Evolutionary conservation across 2,797 vertebrate species (phyloP).

Genomic region (Cirrhinus molitorella): DNA sequence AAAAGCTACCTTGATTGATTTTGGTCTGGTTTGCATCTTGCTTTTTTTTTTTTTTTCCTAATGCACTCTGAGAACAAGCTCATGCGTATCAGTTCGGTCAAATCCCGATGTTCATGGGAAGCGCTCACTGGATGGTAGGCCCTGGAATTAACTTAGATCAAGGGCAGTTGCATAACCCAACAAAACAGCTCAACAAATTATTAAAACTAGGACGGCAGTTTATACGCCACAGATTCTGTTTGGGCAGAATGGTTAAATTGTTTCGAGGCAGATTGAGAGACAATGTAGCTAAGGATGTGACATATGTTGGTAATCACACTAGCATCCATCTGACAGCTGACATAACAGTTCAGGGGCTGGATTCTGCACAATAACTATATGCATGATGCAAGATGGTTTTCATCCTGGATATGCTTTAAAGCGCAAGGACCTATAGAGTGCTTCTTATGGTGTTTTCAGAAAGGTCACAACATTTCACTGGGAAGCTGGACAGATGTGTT

Average conservation of each 20-base stretch:
- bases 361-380: constrained; percentile 33
- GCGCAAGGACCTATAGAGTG: constrained; percentile 13
- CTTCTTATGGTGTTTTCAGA: constrained; percentile 62
- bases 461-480: constrained; percentile 68
- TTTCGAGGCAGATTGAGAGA: not conserved
- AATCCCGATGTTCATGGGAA: constrained; percentile 44
- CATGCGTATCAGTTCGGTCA: not conserved
- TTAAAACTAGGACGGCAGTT: constrained; percentile 39
- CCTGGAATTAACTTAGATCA: constrained; percentile 57
- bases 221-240: constrained; percentile 6
- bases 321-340: constrained; percentile 19
- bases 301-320: constrained; percentile 6
- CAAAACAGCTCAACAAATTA: constrained; percentile 48
- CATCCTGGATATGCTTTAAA: constrained; percentile 44
- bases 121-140: constrained; percentile 2
- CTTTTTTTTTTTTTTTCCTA: not conserved
- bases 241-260: constrained; percentile 11
- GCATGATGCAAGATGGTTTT: constrained; percentile 29
- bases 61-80: constrained; percentile 32
- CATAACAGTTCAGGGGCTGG: constrained; percentile 14
- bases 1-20: constrained; percentile 5
- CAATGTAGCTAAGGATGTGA: constrained; percentile 4
- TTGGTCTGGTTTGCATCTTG: constrained; percentile 4
- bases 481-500: constrained; percentile 53
- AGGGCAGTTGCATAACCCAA: constrained; percentile 53